These are phyloP conservation scores for Antennarius maculatus DNA, from an alignment of 2,797 vertebrate genomes.

Conservation along the genomic window DNA sequence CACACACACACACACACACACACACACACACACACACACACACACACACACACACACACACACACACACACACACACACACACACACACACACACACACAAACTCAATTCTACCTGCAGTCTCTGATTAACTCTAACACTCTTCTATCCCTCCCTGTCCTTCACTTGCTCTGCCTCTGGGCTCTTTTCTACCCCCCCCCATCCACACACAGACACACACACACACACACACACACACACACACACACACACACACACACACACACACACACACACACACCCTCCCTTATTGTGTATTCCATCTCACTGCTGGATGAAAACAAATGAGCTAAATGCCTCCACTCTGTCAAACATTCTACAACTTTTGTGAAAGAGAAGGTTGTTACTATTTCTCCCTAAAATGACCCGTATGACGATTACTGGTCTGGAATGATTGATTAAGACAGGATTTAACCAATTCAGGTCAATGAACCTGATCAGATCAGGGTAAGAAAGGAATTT, in stretches of 20 bases:
- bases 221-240: not conserved
- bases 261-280: not conserved
- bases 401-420: no score
- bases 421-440: no score
- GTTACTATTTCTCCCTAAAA: no score
- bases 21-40: slow-evolving; percentile 13
- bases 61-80: slow-evolving; percentile 1
- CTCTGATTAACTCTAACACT: slow-evolving; percentile 52
- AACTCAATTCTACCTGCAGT: slow-evolving; percentile 31
- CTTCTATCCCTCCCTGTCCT: slow-evolving; percentile 36
- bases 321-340: not conserved
- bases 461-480: no score
- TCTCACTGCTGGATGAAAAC: slow-evolving; percentile 7
- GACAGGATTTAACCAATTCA: no score
- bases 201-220: not conserved
- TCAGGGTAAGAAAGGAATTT: no score
- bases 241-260: not conserved
- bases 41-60: slow-evolving; percentile 9
- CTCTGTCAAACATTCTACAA: not conserved
- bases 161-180: slow-evolving; percentile 49
- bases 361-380: no score
- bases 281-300: slow-evolving; percentile 6
- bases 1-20: slow-evolving; percentile 25
- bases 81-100: slow-evolving; percentile 21
- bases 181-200: not conserved